phyloP scores from a whole-genome alignment of 2,888 invertebrate genomes.

The Homarus gammarus region DNA sequence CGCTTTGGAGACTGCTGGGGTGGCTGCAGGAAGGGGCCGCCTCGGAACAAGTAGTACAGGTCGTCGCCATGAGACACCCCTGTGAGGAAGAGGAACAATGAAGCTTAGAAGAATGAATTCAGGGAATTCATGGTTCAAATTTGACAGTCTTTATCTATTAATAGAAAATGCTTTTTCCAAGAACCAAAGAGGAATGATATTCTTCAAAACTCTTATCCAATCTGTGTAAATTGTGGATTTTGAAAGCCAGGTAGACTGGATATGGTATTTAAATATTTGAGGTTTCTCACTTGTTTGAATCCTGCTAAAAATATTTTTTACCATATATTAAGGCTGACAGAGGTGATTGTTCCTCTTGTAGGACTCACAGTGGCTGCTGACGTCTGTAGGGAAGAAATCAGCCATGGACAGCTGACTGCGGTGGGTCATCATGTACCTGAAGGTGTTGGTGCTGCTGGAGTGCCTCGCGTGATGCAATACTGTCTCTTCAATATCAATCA shows the following conservation, averaged over 20 bases:
- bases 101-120: not conserved
- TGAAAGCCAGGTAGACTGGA: too few relatives aligned
- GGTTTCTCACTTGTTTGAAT: too few relatives aligned
- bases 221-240: too few relatives aligned
- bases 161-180: too few relatives aligned
- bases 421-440: not conserved
- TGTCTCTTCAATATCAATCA: not conserved
- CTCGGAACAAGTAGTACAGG: slow-evolving; percentile 15
- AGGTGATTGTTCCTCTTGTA: not conserved
- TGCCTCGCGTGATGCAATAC: not conserved
- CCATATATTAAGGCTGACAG: not conserved
- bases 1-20: not conserved
- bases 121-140: too few relatives aligned
- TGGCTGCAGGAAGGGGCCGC: not conserved
- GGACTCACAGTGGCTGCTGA: not conserved
- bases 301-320: too few relatives aligned
- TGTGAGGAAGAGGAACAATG: not conserved
- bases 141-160: too few relatives aligned
- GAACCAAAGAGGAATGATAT: too few relatives aligned
- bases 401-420: not conserved
- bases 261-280: too few relatives aligned
- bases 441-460: not conserved
- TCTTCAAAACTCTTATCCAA: too few relatives aligned
- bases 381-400: not conserved
- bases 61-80: not conserved